Percentiles rank a stretch among this genome's conserved stretches.
These are phyloP conservation scores for Anaspis maculata DNA, from an alignment of 2,888 invertebrate species.

Conservation along the genomic window DNA sequence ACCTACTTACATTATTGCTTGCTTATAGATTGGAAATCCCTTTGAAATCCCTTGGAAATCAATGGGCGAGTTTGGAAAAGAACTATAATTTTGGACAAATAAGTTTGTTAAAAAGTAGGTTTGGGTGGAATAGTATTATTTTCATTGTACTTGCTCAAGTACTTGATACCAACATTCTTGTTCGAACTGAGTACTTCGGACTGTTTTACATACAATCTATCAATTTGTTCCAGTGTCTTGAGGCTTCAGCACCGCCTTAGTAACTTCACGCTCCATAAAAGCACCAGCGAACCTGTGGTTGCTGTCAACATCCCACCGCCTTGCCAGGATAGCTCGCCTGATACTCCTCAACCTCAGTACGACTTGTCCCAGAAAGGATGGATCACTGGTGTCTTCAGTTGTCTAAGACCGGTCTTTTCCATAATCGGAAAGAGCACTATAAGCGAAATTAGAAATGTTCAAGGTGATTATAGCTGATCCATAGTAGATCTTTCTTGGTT, in stretches of 20 bases:
- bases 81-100: too few species aligned
- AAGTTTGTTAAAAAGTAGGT: too few species aligned
- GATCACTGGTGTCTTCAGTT: constrained; percentile 80
- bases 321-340: constrained; percentile 45
- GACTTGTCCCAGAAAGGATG: constrained; percentile 53
- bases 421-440: constrained; percentile 72
- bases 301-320: constrained; percentile 37
- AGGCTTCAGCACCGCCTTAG: constrained; percentile 57
- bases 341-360: constrained; percentile 39
- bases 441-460: constrained; percentile 56
- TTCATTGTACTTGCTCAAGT: too few species aligned
- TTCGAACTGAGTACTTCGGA: too few species aligned
- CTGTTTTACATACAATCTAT: too few species aligned
- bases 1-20: too few species aligned
- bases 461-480: constrained; percentile 43
- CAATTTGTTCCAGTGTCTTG: too few species aligned
- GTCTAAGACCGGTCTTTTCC: constrained; percentile 81
- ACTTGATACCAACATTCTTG: too few species aligned
- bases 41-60: too few species aligned
- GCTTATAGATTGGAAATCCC: too few species aligned
- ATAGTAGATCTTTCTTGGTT: background rate
- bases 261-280: constrained; percentile 41
- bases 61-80: too few species aligned
- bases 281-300: constrained; percentile 30
- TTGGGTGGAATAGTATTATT: too few species aligned